Base-by-base conservation (phyloP, 1,140 invertebrate species). In the Pachypeltis micranthus region DNA sequence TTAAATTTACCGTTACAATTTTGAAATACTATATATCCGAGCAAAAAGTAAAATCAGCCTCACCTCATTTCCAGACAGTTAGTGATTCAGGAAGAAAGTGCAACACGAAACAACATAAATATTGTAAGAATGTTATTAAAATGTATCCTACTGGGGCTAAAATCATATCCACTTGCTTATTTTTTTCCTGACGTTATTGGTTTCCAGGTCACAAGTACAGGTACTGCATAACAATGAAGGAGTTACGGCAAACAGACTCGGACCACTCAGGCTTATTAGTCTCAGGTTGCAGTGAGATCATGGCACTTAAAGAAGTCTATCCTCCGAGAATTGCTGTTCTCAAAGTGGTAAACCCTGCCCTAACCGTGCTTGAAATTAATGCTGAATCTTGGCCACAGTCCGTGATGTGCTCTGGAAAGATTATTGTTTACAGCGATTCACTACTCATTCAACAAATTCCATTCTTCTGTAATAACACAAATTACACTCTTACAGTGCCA, bases 251-350 rank as follows among this genome's bases (percentile, higher is more conserved):
- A 12, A 77, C 79, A 54, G 76, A 79, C 26, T 70, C 76, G 2
- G 72, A 39, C 16, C 7, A 10, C 7, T 16, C 31, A 39, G 16
- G 16, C 31, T 39, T 75, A 0, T 70, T 80, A 1, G 76, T 78
- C 16, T 66, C 79, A 0, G 79, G 79, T 0, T 81, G 80, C 64
- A 80, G 78, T 61, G 79, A 80, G 47, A 71, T 79, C 2, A 75
- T 81, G 3, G 64, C 73, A 0, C 67, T 39, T 80, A 3, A 70
- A 67, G 12, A 67, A 63, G 23, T 47, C 63, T 2, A 66, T 44
- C 4, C 27, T 54, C 1, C 60, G 62, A 29, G 64, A 60, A 44
- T 25, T 61, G 1, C 31, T 28, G 0, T 31, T 55, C 23, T 16
- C 56, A 16, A 59, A 64, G 16, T 56, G 69, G 10, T 63, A 64